A percentile compares a stretch with the other conserved stretches of the same genome.
Evolutionary conservation across 2,888 invertebrate species (phyloP).

Genomic region (Nemotelus pantherinus): DNA sequence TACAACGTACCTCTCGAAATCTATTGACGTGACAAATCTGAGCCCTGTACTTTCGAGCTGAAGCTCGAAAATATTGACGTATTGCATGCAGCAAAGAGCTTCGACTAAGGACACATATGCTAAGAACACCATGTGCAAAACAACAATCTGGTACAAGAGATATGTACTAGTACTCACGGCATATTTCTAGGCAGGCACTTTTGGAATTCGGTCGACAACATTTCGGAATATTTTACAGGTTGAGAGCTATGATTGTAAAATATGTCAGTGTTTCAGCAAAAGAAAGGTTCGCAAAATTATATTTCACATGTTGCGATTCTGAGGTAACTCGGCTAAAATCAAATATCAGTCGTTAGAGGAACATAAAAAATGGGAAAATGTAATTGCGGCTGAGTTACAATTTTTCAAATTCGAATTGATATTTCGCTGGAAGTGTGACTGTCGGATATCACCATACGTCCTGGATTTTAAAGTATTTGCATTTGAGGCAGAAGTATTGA

Average conservation of each 20-base stretch:
- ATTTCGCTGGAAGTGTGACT: slow-evolving; percentile 22
- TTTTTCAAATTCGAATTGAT: slow-evolving; percentile 26
- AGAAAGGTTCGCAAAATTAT: slow-evolving; percentile 17
- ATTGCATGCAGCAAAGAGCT: slow-evolving; percentile 3
- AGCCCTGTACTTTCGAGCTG: no score
- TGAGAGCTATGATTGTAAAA: background rate
- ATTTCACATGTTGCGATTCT: slow-evolving; percentile 25
- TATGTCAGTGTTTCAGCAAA: background rate
- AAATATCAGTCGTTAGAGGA: slow-evolving; percentile 26
- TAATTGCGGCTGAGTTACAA: slow-evolving; percentile 20
- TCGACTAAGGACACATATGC: background rate
- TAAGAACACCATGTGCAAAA: background rate
- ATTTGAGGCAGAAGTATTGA: background rate
- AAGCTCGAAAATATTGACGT: slow-evolving; percentile 29
- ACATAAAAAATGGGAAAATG: slow-evolving; percentile 29
- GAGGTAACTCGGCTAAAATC: slow-evolving; percentile 12
- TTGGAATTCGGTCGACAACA: background rate
- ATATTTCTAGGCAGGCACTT: background rate
- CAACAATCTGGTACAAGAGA: background rate
- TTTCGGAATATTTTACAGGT: slow-evolving; percentile 37
- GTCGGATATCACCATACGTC: background rate
- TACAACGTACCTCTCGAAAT: no score
- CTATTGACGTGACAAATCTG: no score
- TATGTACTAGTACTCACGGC: background rate
- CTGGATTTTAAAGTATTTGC: background rate